Evolutionary conservation across 2,113 vertebrate genomes (phyloP).

Genomic region (Gymnorhina tibicen): DNA sequence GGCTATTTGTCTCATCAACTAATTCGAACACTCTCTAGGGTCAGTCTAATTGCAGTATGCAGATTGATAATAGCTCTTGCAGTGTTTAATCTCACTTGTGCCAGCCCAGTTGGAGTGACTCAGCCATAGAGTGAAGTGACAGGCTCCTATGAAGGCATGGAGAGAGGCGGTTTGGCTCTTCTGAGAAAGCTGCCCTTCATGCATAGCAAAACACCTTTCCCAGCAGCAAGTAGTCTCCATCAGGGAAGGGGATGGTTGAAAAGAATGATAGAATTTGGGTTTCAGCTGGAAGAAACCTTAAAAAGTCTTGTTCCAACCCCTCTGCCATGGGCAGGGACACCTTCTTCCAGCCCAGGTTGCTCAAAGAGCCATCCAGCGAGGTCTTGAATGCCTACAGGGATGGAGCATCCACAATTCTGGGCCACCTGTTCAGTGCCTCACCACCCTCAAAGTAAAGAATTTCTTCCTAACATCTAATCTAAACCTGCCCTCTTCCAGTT

Average conservation of each 20-base stretch:
- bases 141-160: neutral
- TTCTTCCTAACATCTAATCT: neutral
- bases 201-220: neutral
- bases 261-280: neutral
- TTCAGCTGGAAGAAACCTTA: neutral
- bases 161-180: neutral
- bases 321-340: neutral
- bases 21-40: neutral
- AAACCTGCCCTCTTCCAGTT: neutral
- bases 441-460: neutral
- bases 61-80: neutral
- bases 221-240: neutral
- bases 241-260: neutral
- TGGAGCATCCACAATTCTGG: neutral
- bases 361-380: neutral
- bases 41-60: neutral
- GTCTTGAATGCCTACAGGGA: neutral
- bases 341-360: neutral
- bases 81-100: neutral
- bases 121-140: rapidly evolving
- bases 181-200: neutral
- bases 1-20: neutral
- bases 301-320: neutral
- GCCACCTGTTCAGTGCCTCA: neutral
- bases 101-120: neutral